Evolutionary conservation across 2,797 vertebrate species (phyloP), one percentile per base, ranked within the genome.

Genomic region (Mus spretus): DNA sequence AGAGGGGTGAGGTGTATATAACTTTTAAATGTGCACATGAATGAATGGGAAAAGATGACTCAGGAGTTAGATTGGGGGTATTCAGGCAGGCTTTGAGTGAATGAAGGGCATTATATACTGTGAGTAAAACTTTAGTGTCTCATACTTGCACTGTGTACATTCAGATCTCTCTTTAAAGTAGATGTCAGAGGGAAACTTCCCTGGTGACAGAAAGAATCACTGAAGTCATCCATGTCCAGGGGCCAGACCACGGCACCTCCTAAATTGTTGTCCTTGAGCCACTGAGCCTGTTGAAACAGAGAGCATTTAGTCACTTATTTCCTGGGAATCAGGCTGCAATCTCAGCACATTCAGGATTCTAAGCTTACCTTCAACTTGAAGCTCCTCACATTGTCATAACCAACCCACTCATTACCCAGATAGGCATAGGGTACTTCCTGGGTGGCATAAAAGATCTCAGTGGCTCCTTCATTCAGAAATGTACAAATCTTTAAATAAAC

Each of bases 391-490:
- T 97, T 99, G 98, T 99, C 99, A 86, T 99, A 99, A 94, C 99
- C 99, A 79, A 99, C 98, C 99, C 99, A 99, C 3, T 99, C 98
- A 0, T 19, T 98, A 89, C 96, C 98, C 91, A 99, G 98, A 93
- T 95, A 97, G 90, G 99, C 98, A 44, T 99, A 99, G 1, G 99
- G 99, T 28, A 99, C 99, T 0, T 98, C 98, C 98, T 99, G 98
- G 75, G 99, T 98, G 0, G 95, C 86, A 92, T 99, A 99, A 99
- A 99, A 99, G 28, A 91, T 95, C 84, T 98, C 0, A 14, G 97
- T 98, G 93, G 98, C 97, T 97, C 98, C 98, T 34, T 98, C 98
- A 10, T 98, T 96, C 86, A 99, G 1, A 81, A 99, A 98, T 0
- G 44, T 81, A 83, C 99, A 99, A 96, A 99, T 98, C 99, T 99